Evolutionary conservation across 2,888 invertebrate genomes (phyloP).

Genomic region (Digitonthophagus gazella): DNA sequence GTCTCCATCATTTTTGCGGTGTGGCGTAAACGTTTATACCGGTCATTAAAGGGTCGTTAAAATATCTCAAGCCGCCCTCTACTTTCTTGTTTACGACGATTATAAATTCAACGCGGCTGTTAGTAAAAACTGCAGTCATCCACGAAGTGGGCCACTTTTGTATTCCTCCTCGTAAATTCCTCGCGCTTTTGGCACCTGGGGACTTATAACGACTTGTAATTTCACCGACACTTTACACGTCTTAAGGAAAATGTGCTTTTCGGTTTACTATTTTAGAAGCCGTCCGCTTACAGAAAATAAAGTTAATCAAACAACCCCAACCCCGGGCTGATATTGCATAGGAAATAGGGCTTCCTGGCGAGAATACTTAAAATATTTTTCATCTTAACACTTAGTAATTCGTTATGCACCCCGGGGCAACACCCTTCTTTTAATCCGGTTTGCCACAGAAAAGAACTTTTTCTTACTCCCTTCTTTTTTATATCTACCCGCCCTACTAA

Average conservation of each 20-base stretch:
- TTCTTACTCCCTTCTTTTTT: not conserved
- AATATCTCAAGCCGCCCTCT: slow-evolving; percentile 5
- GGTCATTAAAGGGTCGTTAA: slow-evolving; percentile 11
- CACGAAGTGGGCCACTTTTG: not conserved
- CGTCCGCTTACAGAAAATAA: not conserved
- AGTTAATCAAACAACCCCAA: slow-evolving; percentile 3
- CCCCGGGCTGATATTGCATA: not conserved
- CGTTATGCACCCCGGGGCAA: slow-evolving; percentile 7
- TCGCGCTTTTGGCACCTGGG: slow-evolving; percentile 1
- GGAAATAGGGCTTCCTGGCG: not conserved
- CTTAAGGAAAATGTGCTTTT: not conserved
- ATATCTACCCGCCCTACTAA: not conserved
- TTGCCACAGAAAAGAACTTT: slow-evolving; percentile 2
- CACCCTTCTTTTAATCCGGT: not conserved
- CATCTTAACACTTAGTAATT: slow-evolving; percentile 11
- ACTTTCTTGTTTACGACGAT: slow-evolving; percentile 11
- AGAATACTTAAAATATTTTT: slow-evolving; percentile 14
- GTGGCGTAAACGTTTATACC: slow-evolving; percentile 10
- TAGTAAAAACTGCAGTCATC: slow-evolving; percentile 6
- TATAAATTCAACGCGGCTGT: slow-evolving; percentile 8
- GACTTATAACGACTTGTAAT: not conserved
- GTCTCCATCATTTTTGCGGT: not conserved
- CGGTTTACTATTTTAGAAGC: too few relatives aligned
- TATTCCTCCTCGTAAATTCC: slow-evolving; percentile 2
- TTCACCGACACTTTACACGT: not conserved